A percentile compares a stretch with the other conserved stretches of the same genome.
Conservation (phyloP, 2,797 vertebrate species). For the Emydoidea blandingii region DNA sequence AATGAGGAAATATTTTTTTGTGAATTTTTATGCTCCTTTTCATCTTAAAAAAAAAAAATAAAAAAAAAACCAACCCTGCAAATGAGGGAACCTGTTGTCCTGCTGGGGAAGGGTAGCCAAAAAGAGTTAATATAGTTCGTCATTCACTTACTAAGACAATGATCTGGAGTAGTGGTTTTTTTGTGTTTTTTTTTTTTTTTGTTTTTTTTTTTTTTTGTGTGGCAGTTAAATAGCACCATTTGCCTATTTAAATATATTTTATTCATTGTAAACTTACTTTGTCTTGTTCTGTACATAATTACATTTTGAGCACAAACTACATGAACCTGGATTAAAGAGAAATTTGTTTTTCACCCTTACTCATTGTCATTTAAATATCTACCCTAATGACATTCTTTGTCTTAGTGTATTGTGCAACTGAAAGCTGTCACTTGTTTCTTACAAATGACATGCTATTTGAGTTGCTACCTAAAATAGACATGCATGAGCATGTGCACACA, state of each 20-base stretch:
- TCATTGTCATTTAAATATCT: not conserved
- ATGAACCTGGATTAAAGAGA: not conserved
- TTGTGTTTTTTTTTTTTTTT: not conserved
- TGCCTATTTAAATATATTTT: not conserved
- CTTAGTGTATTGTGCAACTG: not conserved
- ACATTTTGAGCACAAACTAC: not conserved
- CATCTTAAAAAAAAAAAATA: not conserved
- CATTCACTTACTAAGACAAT: not conserved
- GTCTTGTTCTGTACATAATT: not conserved
- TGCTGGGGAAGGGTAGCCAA: not conserved
- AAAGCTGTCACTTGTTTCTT: not conserved
- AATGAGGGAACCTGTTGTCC: not conserved
- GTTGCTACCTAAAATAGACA: not conserved
- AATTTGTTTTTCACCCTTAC: not conserved
- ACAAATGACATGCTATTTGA: not conserved
- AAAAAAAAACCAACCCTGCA: not conserved
- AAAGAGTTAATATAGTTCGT: not conserved
- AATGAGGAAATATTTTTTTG: not conserved
- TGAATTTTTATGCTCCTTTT: not conserved
- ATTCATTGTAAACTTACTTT: not conserved
- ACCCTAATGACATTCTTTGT: not conserved
- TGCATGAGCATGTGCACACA: not conserved
- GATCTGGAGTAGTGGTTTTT: not conserved
- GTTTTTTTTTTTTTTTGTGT: not conserved
- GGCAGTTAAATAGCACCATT: not conserved